These are phyloP conservation scores for Helicoverpa zea DNA, from an alignment of 1,140 invertebrate genomes.

Conservation along the genomic window DNA sequence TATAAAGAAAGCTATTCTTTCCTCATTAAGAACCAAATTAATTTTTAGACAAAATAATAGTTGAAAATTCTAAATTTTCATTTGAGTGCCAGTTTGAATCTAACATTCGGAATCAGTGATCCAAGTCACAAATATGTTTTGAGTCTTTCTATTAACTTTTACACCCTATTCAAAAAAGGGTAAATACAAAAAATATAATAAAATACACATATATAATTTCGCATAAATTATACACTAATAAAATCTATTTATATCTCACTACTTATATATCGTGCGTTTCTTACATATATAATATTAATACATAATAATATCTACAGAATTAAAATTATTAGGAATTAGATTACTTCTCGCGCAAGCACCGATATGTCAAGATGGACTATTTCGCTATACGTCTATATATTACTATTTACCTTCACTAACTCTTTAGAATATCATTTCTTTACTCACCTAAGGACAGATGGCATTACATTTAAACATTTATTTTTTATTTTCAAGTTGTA, in stretches of 20 bases:
- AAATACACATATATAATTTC: constrained; percentile 43
- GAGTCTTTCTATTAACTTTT: background rate
- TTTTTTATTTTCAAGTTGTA: constrained; percentile 10
- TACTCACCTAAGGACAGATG: constrained; percentile 71
- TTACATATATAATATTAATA: constrained; percentile 52
- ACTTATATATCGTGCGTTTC: constrained; percentile 63
- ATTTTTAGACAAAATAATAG: background rate
- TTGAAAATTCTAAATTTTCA: constrained; percentile 36
- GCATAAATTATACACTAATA: constrained; percentile 58
- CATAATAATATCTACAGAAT: constrained; percentile 61
- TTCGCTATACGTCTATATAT: constrained; percentile 69
- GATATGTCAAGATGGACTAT: constrained; percentile 84
- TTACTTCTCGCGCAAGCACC: constrained; percentile 75
- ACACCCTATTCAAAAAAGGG: constrained; percentile 21
- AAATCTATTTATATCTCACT: constrained; percentile 62
- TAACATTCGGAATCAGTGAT: no score
- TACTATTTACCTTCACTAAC: constrained; percentile 58
- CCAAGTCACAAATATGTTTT: no score
- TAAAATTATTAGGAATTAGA: constrained; percentile 76
- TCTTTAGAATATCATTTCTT: constrained; percentile 80
- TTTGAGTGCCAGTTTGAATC: background rate
- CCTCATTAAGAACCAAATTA: constrained; percentile 14
- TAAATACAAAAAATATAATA: constrained; percentile 65
- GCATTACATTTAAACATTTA: constrained; percentile 54
- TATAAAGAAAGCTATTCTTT: background rate